phyloP scores from a whole-genome alignment of 2,113 vertebrate species.

The Brachionichthys hirsutus region DNA sequence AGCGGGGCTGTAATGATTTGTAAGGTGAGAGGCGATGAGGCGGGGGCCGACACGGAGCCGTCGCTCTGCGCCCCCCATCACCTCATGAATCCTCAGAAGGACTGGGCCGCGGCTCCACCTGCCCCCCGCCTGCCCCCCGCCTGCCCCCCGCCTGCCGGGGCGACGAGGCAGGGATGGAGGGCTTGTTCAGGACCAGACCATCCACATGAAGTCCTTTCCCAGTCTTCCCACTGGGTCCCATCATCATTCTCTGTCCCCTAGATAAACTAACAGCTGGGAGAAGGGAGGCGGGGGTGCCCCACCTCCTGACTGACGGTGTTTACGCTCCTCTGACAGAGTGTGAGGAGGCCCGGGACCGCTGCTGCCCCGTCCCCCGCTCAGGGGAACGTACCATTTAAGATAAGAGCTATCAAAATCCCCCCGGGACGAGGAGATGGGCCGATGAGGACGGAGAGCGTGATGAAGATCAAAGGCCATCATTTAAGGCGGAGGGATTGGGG shows the following conservation, averaged over 20 bases:
- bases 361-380: slow-evolving; percentile 42
- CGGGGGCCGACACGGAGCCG: slow-evolving; percentile 52
- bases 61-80: slow-evolving; percentile 42
- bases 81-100: slow-evolving; percentile 60
- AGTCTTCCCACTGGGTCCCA: slow-evolving; percentile 42
- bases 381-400: slow-evolving; percentile 72
- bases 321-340: slow-evolving; percentile 77
- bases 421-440: slow-evolving; percentile 32
- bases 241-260: slow-evolving; percentile 84
- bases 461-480: slow-evolving; percentile 53
- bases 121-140: too few species aligned
- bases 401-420: slow-evolving; percentile 68
- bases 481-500: slow-evolving; percentile 45
- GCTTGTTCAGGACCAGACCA: slow-evolving; percentile 1
- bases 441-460: slow-evolving; percentile 23
- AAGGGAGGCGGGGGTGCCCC: slow-evolving; percentile 70
- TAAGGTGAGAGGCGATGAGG: slow-evolving; percentile 71
- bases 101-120: slow-evolving; percentile 23
- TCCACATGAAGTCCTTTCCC: slow-evolving; percentile 17
- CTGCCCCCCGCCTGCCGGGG: too few species aligned
- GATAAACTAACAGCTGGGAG: slow-evolving; percentile 87
- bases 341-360: slow-evolving; percentile 62
- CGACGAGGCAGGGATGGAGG: background rate
- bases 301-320: slow-evolving; percentile 74
- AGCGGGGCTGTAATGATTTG: slow-evolving; percentile 73